Evolutionary conservation across 1,140 invertebrate species (phyloP), one percentile per base, ranked within the genome.

Genomic region (Parasteatoda tepidariorum): DNA sequence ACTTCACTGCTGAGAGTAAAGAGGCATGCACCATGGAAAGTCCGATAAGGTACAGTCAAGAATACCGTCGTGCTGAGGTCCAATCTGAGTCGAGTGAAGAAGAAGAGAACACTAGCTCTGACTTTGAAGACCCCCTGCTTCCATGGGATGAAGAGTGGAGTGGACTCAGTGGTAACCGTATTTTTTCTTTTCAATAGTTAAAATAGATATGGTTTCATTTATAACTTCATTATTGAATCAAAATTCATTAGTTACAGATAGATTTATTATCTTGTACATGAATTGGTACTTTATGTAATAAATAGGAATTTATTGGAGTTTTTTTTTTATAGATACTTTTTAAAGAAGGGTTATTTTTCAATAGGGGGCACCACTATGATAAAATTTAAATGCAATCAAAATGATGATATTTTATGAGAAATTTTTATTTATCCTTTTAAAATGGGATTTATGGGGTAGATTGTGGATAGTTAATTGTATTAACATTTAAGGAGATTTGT

Each of bases 91-190:
- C 66, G 13, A 68, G 54, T 33, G 66, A 64, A 31, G 78, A 81
- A 30, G 83, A 84, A 62, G 68, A 75, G 3, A 81, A 85, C 61
- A 73, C 84, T 6, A 81, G 71, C 11, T 81, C 75, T 41, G 84
- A 81, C 41, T 85, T 85, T 70, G 84, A 85, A 34, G 84, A 85
- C 70, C 84, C 84, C 13, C n/a, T 67, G 28, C 30, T 85, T 18
- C 84, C 84, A 30, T 85, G 84, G 84, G 79, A 85, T 81, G 82
- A 83, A 81, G 84, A 85, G 26, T 85, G 84, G 84, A 71, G 54
- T 83, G 73, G 75, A 28, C 59, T 84, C 7, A 78, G 81, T 85
- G 75, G 75, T 76, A 68, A 22, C 2, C 26, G 13, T 31, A 3
- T 48, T 57, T 15, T 26, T 75, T 26, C 24, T 18, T 9, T 61